phyloP scores from a whole-genome alignment of 2,113 vertebrate species.

The Solenodon paradoxus region DNA sequence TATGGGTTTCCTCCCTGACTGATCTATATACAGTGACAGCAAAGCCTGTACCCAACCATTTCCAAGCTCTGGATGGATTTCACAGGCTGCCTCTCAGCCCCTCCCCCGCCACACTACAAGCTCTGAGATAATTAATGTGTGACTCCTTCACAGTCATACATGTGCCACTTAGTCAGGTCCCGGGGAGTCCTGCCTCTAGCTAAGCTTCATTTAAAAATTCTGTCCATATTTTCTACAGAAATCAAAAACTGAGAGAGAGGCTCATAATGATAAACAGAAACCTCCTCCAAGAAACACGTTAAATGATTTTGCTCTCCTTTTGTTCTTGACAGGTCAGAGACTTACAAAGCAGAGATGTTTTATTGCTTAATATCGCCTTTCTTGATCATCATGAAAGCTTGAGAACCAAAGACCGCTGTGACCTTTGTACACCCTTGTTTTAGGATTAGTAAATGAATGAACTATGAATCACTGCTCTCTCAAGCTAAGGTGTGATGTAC shows the following conservation, averaged over 20 bases:
- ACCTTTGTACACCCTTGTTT: neutral
- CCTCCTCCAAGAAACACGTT: neutral
- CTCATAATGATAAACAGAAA: neutral
- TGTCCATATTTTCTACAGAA: neutral
- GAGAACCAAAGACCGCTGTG: neutral
- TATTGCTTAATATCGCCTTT: neutral
- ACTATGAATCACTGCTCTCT: neutral
- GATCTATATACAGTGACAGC: neutral
- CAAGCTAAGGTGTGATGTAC: neutral
- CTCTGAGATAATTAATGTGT: neutral
- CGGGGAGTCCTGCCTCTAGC: neutral
- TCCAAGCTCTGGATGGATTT: neutral
- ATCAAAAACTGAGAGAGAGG: neutral
- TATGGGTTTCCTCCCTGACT: neutral
- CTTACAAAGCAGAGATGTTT: neutral
- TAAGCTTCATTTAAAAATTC: conserved; percentile 40
- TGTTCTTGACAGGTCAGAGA: neutral
- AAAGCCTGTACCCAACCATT: neutral
- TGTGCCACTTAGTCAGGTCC: neutral
- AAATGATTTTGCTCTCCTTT: neutral
- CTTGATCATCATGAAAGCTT: neutral
- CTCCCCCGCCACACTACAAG: neutral
- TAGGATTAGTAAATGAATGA: neutral
- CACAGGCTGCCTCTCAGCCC: neutral
- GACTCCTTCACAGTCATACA: neutral